Conservation (phyloP, 2,113 vertebrate species). For the Prionailurus bengalensis region DNA sequence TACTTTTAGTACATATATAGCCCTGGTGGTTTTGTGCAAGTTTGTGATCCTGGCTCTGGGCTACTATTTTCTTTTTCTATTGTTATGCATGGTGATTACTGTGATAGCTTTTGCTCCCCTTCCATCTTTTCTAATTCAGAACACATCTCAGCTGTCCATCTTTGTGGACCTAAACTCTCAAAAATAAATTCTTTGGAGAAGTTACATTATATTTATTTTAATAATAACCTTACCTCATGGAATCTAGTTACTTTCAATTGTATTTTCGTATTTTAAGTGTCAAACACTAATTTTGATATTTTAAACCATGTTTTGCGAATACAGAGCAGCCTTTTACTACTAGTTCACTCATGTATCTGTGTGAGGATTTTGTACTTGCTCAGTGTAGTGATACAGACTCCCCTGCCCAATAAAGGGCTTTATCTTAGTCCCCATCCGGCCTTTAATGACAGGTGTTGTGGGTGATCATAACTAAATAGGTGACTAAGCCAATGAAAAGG, state of each 20-base stretch:
- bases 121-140: not conserved
- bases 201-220: constrained; percentile 11
- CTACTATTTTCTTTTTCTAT: not conserved
- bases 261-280: not conserved
- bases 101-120: constrained; percentile 52
- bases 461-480: not conserved
- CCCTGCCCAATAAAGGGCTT: not conserved
- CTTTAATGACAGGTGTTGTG: not conserved
- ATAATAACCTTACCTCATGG: constrained; percentile 45
- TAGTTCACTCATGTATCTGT: not conserved
- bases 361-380: not conserved
- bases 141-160: not conserved
- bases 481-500: not conserved
- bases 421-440: not conserved
- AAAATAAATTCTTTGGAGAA: constrained; percentile 66
- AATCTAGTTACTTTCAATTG: not conserved
- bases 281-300: constrained; percentile 7
- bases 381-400: not conserved
- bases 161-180: constrained; percentile 28
- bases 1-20: constrained; percentile 19
- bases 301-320: not conserved
- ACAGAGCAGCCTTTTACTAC: not conserved
- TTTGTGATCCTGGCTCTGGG: not conserved
- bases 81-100: not conserved
- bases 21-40: constrained; percentile 50